phyloP scores from a whole-genome alignment of 2,113 vertebrate species.

The Callorhinus ursinus region DNA sequence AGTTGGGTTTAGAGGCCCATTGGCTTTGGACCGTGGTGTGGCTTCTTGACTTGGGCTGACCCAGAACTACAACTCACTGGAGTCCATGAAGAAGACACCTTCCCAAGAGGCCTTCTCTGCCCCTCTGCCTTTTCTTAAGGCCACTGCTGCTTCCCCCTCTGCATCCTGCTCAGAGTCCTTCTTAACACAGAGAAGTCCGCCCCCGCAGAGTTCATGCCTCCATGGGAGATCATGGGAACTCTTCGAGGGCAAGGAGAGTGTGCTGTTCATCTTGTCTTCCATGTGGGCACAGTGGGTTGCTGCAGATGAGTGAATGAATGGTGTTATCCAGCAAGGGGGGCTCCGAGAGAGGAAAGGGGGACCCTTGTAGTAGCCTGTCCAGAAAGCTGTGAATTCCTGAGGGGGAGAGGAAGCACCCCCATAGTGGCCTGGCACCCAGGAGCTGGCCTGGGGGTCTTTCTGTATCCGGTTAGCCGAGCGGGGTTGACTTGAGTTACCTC shows the following conservation, averaged over 20 bases:
- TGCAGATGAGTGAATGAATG: background rate
- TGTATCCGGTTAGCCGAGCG: fast-evolving
- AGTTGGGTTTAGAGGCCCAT: background rate
- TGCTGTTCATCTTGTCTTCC: background rate
- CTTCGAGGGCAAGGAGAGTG: background rate
- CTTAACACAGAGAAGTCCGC: background rate
- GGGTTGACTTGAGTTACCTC: background rate
- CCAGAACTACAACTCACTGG: background rate
- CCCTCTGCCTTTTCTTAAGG: background rate
- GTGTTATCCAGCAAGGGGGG: background rate
- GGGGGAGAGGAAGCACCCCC: background rate
- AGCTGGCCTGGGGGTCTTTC: background rate
- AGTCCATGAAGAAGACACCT: background rate
- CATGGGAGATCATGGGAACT: background rate
- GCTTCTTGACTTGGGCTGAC: background rate
- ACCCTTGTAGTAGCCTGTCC: background rate
- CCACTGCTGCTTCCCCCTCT: background rate
- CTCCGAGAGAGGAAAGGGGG: background rate
- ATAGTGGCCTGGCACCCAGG: background rate
- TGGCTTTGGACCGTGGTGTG: background rate
- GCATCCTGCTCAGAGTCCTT: background rate
- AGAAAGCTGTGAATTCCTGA: background rate
- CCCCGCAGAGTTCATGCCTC: background rate
- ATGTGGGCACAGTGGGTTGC: background rate
- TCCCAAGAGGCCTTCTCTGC: background rate